Percentiles rank a stretch among this genome's conserved stretches.
Conservation (phyloP, 2,113 vertebrate species). For the Onychostoma macrolepis region DNA sequence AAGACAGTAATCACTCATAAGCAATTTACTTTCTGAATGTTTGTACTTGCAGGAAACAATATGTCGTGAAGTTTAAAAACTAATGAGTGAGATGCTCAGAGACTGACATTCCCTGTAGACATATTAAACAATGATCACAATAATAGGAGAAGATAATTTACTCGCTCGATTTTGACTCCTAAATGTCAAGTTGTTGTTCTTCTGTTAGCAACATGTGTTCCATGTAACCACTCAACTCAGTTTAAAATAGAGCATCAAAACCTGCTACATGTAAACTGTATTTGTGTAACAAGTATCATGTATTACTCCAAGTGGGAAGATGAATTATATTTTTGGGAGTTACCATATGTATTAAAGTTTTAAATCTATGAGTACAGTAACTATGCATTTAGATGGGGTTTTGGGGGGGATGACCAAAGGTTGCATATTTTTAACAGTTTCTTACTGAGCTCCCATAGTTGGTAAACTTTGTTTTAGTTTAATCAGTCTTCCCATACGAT, state of each 20-base stretch:
- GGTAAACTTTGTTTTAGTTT: neutral
- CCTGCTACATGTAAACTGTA: neutral
- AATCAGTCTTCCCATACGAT: neutral
- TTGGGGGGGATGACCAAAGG: neutral
- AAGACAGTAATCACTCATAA: slow-evolving; percentile 68
- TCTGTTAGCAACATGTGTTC: neutral
- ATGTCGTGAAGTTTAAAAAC: slow-evolving; percentile 50
- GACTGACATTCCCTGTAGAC: slow-evolving; percentile 25
- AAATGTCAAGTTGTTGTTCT: neutral
- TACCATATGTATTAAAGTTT: neutral
- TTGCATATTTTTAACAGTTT: neutral
- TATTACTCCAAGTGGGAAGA: neutral
- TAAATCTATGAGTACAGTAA: neutral
- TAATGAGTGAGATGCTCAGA: slow-evolving; percentile 41
- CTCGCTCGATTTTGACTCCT: neutral
- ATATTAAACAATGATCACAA: slow-evolving; percentile 41
- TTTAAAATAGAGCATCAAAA: neutral
- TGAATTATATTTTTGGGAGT: neutral
- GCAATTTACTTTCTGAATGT: slow-evolving; percentile 79
- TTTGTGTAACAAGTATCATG: neutral
- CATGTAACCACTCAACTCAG: neutral
- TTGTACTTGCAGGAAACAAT: slow-evolving; percentile 68
- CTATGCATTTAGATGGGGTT: neutral
- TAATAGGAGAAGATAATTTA: slow-evolving; percentile 19
- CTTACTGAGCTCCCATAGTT: neutral